Conservation (phyloP, 92 coral and sea anemone genomes). For the Nematostella vectensis region DNA sequence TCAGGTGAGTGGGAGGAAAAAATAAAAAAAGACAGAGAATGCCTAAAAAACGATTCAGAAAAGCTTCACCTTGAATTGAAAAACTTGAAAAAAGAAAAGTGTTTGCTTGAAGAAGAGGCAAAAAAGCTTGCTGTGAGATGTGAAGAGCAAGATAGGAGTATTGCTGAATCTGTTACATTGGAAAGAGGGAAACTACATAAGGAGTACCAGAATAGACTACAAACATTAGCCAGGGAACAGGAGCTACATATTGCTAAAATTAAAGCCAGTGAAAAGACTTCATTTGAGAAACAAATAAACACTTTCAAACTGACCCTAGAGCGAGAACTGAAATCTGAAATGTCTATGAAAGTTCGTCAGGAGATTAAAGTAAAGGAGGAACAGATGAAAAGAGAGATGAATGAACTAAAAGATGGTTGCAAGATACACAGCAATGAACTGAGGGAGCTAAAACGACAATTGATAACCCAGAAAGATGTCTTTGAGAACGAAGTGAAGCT, state of each 20-base stretch:
- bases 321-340: neutral
- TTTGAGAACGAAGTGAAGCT: conserved; percentile 22
- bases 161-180: neutral
- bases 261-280: neutral
- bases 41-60: conserved; percentile 10
- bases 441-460: conserved; percentile 31
- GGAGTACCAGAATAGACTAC: conserved; percentile 10
- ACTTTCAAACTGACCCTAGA: too few relatives aligned
- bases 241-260: conserved; percentile 12
- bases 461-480: conserved; percentile 21
- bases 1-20: conserved; percentile 17
- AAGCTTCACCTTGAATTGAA: conserved; percentile 22
- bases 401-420: conserved; percentile 19
- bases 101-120: conserved; percentile 22
- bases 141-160: conserved; percentile 1
- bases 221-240: conserved; percentile 3
- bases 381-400: conserved; percentile 21
- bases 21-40: conserved; percentile 22
- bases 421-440: conserved; percentile 13
- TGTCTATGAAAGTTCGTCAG: neutral
- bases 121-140: neutral
- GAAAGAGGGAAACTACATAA: conserved; percentile 3
- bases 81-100: conserved; percentile 14
- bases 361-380: conserved; percentile 16
- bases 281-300: neutral